Evolutionary conservation across 2,888 invertebrate species (phyloP).

Genomic region (Terebella lapidaria): DNA sequence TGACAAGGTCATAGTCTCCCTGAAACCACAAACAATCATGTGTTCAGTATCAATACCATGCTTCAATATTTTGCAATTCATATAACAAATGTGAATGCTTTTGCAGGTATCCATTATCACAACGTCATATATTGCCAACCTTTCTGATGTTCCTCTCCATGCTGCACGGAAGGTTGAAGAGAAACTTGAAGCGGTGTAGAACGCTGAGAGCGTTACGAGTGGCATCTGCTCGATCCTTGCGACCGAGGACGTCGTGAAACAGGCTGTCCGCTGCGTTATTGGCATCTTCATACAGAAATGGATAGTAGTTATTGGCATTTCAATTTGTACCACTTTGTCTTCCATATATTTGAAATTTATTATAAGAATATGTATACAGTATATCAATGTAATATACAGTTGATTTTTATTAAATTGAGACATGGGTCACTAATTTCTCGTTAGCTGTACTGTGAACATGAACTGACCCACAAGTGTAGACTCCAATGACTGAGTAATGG

Average conservation of each 20-base stretch:
- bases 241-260: constrained; percentile 84
- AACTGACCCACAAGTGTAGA: no score
- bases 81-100: neutral
- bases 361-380: neutral
- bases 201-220: constrained; percentile 91
- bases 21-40: constrained; percentile 23
- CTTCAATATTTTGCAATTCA: neutral
- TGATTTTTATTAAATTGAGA: no score
- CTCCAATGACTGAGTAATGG: neutral
- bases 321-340: no score
- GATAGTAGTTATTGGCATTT: no score
- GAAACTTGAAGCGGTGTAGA: constrained; percentile 85
- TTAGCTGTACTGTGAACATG: no score
- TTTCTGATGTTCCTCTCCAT: constrained; percentile 90
- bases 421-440: no score
- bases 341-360: no score
- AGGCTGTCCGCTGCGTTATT: constrained; percentile 85
- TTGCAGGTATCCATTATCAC: neutral
- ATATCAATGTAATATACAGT: neutral
- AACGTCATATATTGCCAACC: constrained; percentile 32
- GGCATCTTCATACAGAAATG: constrained; percentile 63
- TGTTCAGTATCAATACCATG: neutral
- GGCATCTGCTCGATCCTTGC: constrained; percentile 91
- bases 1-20: constrained; percentile 93
- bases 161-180: constrained; percentile 90